Evolutionary conservation across 2,888 invertebrate species (phyloP), one percentile per base, ranked within the genome.

Genomic region (Dioctria linearis): DNA sequence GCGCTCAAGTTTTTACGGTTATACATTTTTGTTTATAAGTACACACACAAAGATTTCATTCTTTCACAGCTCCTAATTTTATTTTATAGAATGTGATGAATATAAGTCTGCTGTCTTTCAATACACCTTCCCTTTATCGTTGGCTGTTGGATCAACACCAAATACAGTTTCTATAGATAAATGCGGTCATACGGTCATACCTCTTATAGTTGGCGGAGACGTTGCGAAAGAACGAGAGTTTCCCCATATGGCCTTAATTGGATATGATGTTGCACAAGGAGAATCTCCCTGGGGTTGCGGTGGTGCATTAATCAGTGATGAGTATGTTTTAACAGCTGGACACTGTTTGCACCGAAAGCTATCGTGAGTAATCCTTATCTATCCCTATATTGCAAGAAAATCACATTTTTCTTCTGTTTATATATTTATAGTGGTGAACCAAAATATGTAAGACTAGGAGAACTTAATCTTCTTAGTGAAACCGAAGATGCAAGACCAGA

Each of bases 131-230:
- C 9, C 49, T 46, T 46, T 9, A 46, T 46, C 49, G 9, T 9
- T 9, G 5, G 11, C 11, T 57, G 51, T 51, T 8, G 49, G 37
- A 43, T 37, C 8, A 88, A 88, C 80, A 88, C 86, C 88, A 0
- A 86, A 85, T 80, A 85, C 86, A 79, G 84, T 84, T 1, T 89
- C 87, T 80, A 80, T 85, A 67, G 86, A 90, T 8, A 85, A 86
- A 63, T 90, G 89, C 86, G 89, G 92, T 2, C 84, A 92, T 49
- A 91, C 91, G 3, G 91, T 91, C 3, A 92, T 91, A 0, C 92
- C 92, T 84, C 92, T 92, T 82, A 83, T 86, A 40, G 65, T 82
- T 37, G 81, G 84, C 46, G 5, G 66, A 61, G 81, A 82, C 6
- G 5, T 46, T 46, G 49, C 49, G 5, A 46, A 46, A 2, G 6